A percentile compares a stretch with the other conserved stretches of the same genome.
Evolutionary conservation across 2,888 invertebrate genomes (phyloP).

Genomic region (Volucella bombylans): DNA sequence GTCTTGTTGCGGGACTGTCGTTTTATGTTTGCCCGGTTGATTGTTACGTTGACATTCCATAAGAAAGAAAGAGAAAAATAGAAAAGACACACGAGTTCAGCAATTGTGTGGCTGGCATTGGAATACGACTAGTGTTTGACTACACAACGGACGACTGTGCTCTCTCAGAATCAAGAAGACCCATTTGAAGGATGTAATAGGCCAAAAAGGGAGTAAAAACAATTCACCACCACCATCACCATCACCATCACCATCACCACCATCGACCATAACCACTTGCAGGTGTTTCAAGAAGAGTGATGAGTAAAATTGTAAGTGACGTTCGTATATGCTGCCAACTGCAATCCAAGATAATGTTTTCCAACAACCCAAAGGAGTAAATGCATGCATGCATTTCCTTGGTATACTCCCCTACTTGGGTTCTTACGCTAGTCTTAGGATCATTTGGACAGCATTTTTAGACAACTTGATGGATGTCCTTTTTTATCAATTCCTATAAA

Average conservation of each 20-base stretch:
- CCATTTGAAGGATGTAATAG: constrained; percentile 51
- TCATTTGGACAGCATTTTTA: constrained; percentile 71
- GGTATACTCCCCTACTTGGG: constrained; percentile 61
- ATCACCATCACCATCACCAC: background rate
- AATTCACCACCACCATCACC: background rate
- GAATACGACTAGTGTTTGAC: constrained; percentile 31
- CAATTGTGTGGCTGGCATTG: too few relatives aligned
- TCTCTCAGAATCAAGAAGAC: constrained; percentile 33
- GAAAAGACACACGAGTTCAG: constrained; percentile 6
- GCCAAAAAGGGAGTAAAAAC: constrained; percentile 10
- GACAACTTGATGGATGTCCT: constrained; percentile 72
- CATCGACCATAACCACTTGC: constrained; percentile 30
- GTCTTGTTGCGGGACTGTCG: constrained; percentile 71
- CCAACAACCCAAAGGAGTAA: constrained; percentile 34
- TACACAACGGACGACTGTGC: constrained; percentile 16
- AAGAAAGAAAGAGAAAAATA: constrained; percentile 18
- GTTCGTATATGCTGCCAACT: constrained; percentile 67
- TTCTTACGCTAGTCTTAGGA: constrained; percentile 46
- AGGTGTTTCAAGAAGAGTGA: constrained; percentile 64
- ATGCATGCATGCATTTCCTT: constrained; percentile 65
- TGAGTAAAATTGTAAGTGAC: constrained; percentile 59
- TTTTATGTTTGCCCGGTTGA: constrained; percentile 67
- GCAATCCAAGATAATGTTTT: constrained; percentile 61
- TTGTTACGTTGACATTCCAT: constrained; percentile 61
- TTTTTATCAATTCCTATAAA: constrained; percentile 72